Percentiles rank a stretch among this genome's conserved stretches.
These are phyloP conservation scores for Engystomops pustulosus DNA, from an alignment of 2,113 vertebrate species.

Conservation along the genomic window DNA sequence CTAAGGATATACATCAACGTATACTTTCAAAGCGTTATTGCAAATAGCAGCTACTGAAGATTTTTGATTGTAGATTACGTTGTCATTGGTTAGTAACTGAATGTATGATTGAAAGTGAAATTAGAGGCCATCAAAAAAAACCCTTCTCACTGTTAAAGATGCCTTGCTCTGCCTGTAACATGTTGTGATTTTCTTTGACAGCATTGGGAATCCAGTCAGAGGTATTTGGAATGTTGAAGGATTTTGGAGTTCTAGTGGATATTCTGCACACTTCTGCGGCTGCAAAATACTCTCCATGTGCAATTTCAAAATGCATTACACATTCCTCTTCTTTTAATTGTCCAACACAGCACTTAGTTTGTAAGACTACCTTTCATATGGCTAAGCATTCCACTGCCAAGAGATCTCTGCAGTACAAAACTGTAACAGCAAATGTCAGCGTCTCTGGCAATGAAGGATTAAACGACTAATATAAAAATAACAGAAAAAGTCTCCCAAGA, in stretches of 20 bases:
- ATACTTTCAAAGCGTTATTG: background rate
- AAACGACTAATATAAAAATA: background rate
- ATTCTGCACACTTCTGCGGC: background rate
- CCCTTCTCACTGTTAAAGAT: background rate
- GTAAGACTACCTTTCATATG: conserved; percentile 30
- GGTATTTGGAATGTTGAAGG: conserved; percentile 45
- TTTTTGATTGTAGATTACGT: background rate
- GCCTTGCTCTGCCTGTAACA: background rate
- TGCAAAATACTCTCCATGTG: background rate
- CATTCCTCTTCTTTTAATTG: background rate
- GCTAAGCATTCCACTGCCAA: conserved; percentile 10
- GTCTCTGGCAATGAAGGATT: background rate
- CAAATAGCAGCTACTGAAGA: background rate
- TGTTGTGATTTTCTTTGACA: background rate
- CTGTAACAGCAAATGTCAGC: background rate
- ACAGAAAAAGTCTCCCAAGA: conserved; percentile 18
- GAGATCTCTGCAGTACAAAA: background rate
- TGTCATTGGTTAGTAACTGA: too few relatives aligned
- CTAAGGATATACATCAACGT: background rate
- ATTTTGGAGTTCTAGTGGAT: background rate
- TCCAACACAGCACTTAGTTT: conserved; percentile 17
- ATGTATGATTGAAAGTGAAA: background rate
- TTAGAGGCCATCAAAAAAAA: conserved; percentile 3
- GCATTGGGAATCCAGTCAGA: background rate
- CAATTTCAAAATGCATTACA: background rate